Percentiles rank a stretch among this genome's conserved stretches.
These are phyloP conservation scores for Ramphastos sulfuratus DNA, from an alignment of 2,113 vertebrate species.

Conservation along the genomic window DNA sequence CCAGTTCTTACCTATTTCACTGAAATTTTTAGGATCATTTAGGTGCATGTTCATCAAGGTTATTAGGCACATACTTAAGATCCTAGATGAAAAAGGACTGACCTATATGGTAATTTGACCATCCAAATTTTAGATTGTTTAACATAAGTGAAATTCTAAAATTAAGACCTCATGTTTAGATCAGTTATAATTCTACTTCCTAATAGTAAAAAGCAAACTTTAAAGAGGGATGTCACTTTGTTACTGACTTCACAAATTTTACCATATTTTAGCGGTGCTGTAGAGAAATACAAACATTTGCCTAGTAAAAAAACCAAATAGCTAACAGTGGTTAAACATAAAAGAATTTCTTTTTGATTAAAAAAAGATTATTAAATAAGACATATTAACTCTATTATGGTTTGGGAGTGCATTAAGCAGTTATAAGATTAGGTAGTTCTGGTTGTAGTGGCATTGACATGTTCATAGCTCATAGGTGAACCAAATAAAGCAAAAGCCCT, in stretches of 20 bases:
- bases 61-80: not conserved
- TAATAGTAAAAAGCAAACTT: not conserved
- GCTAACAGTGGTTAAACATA: not conserved
- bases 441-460: constrained; percentile 17
- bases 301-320: not conserved
- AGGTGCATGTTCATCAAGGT: not conserved
- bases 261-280: not conserved
- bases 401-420: not conserved
- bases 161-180: not conserved
- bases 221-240: not conserved
- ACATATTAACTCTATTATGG: not conserved
- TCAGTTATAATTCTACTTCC: not conserved
- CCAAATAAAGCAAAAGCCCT: constrained; percentile 11
- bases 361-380: not conserved
- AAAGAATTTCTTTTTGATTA: not conserved
- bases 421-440: not conserved
- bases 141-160: not conserved
- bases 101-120: not conserved
- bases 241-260: not conserved
- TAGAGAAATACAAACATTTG: not conserved
- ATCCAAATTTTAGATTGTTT: not conserved
- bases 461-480: not conserved
- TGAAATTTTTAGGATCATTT: not conserved
- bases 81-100: not conserved
- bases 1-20: not conserved